Percentiles rank a stretch among this genome's conserved stretches.
These are phyloP conservation scores for Limenitis camilla DNA, from an alignment of 2,888 invertebrate genomes.

Conservation along the genomic window DNA sequence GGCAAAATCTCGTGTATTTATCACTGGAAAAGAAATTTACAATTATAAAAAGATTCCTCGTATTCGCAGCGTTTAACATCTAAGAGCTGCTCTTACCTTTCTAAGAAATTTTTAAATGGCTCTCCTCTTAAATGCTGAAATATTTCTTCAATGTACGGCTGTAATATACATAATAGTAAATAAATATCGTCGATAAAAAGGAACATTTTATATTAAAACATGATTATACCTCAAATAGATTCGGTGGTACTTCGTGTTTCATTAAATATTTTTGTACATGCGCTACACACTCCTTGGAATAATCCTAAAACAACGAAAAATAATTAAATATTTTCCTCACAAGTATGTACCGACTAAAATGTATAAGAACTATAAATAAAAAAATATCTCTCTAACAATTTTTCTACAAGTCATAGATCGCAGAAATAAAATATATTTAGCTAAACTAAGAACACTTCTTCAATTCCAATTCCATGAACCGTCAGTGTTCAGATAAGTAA, in stretches of 20 bases:
- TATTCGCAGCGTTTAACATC: not conserved
- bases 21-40: slow-evolving; percentile 77
- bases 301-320: slow-evolving; percentile 83
- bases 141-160: slow-evolving; percentile 99
- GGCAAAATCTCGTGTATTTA: slow-evolving; percentile 99
- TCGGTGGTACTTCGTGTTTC: slow-evolving; percentile 97
- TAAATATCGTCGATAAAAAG: too few species aligned
- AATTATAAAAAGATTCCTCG: slow-evolving; percentile 9
- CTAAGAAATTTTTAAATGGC: slow-evolving; percentile 98
- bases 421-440: slow-evolving; percentile 8
- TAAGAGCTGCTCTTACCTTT: slow-evolving; percentile 81
- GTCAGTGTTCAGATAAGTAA: slow-evolving; percentile 20
- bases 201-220: slow-evolving; percentile 6
- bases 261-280: slow-evolving; percentile 98
- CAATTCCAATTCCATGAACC: slow-evolving; percentile 12
- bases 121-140: slow-evolving; percentile 97
- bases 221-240: slow-evolving; percentile 92
- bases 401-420: not conserved
- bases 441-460: slow-evolving; percentile 1
- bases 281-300: slow-evolving; percentile 96
- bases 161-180: slow-evolving; percentile 58
- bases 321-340: not conserved
- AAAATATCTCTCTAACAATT: too few species aligned
- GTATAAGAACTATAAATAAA: too few species aligned
- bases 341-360: not conserved